Conservation (phyloP, 1,140 invertebrate species). For the Tribolium madens region DNA sequence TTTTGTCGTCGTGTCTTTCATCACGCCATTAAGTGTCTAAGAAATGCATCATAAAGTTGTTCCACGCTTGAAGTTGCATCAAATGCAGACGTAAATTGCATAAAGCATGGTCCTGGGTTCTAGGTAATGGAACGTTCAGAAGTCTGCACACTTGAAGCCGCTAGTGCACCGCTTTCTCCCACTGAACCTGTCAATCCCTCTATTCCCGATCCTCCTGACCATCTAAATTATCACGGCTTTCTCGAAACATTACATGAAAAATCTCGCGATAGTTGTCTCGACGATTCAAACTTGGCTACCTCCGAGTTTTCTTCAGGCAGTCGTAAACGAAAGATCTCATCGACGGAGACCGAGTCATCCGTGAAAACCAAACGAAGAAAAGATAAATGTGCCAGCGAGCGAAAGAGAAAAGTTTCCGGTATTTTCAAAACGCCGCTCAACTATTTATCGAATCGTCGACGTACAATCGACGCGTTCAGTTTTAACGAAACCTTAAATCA, state of each 20-base stretch:
- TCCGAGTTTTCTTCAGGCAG: slow-evolving; percentile 48
- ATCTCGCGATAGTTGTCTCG: slow-evolving; percentile 51
- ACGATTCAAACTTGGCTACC: slow-evolving; percentile 48
- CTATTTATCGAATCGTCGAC: slow-evolving; percentile 62
- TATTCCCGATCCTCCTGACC: slow-evolving; percentile 23
- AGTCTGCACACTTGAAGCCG: slow-evolving; percentile 59
- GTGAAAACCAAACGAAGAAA: slow-evolving; percentile 57
- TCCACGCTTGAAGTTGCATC: slow-evolving; percentile 5
- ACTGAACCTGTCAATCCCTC: slow-evolving; percentile 44
- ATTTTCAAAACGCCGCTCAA: slow-evolving; percentile 63
- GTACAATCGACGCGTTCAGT: slow-evolving; percentile 59
- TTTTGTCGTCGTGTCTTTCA: slow-evolving; percentile 7
- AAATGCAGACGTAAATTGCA: not conserved
- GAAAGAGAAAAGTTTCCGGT: slow-evolving; percentile 58
- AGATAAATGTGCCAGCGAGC: slow-evolving; percentile 62
- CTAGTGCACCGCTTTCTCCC: slow-evolving; percentile 56
- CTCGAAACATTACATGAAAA: slow-evolving; percentile 60
- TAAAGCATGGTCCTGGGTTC: slow-evolving; percentile 61
- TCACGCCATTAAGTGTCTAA: slow-evolving; percentile 3
- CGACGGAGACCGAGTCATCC: slow-evolving; percentile 57
- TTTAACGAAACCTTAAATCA: slow-evolving; percentile 59
- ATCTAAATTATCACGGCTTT: slow-evolving; percentile 37
- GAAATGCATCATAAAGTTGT: slow-evolving; percentile 1
- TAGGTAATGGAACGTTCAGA: slow-evolving; percentile 64
- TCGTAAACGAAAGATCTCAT: slow-evolving; percentile 59